These are phyloP conservation scores for Zapus hudsonius DNA, from an alignment of 2,113 vertebrate species.

Conservation along the genomic window DNA sequence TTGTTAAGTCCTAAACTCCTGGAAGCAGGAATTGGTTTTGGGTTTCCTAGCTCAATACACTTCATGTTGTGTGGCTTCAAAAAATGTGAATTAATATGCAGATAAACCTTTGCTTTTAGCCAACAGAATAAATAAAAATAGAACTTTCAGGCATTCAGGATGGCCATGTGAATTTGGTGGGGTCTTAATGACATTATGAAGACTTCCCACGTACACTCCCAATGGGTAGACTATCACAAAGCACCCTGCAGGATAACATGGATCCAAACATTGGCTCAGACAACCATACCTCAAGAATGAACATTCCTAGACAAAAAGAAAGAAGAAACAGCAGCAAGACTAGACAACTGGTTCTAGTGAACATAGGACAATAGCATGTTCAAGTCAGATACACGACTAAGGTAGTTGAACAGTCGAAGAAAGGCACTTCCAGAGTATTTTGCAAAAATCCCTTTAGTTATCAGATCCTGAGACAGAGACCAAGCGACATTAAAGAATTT, in stretches of 20 bases:
- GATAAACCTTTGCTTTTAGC: neutral
- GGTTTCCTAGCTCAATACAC: neutral
- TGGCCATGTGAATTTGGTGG: neutral
- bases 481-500: neutral
- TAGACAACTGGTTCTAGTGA: neutral
- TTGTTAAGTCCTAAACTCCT: neutral
- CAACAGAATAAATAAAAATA: neutral
- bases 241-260: neutral
- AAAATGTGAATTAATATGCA: neutral
- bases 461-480: conserved; percentile 12
- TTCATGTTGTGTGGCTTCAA: neutral
- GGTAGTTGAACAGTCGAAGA: neutral
- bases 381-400: neutral
- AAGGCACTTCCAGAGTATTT: neutral
- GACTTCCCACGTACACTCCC: neutral
- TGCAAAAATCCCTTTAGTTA: conserved; percentile 22
- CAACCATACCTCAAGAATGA: neutral
- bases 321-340: conserved; percentile 4
- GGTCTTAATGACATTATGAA: neutral
- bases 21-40: neutral
- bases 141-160: conserved; percentile 9
- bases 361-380: neutral
- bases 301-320: neutral
- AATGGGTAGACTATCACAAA: neutral
- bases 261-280: neutral